phyloP scores from a whole-genome alignment of 2,113 vertebrate genomes.

The Cisticola juncidis region DNA sequence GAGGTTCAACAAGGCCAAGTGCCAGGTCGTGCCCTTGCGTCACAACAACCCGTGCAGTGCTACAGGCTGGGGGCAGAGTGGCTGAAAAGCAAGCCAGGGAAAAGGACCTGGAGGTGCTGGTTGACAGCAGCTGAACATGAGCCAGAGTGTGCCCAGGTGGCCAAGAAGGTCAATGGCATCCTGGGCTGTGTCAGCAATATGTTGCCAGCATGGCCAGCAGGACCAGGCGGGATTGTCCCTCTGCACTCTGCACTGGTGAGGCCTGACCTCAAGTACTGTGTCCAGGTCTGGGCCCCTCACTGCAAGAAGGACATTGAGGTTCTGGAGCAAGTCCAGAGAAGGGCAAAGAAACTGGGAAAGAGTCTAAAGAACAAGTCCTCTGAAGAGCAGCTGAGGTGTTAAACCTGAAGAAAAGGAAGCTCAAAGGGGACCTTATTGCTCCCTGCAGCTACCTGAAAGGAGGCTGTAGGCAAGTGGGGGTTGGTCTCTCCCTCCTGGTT shows the following conservation, averaged over 20 bases:
- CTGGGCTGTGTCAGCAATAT: neutral
- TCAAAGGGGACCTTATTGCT: rapidly evolving
- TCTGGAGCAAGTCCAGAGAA: rapidly evolving
- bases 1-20: neutral
- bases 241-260: neutral
- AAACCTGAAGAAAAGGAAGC: neutral
- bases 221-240: neutral
- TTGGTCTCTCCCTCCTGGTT: neutral
- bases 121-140: neutral
- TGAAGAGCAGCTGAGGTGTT: neutral
- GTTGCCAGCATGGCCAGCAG: neutral
- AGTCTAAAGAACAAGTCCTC: neutral
- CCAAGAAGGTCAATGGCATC: neutral
- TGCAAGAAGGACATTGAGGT: neutral
- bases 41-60: neutral
- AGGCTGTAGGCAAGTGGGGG: neutral
- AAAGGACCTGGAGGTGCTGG: neutral
- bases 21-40: neutral
- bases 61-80: neutral
- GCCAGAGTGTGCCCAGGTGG: neutral
- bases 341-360: rapidly evolving
- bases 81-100: neutral
- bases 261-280: rapidly evolving
- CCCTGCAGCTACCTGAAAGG: neutral
- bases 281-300: neutral